phyloP scores from a whole-genome alignment of 2,797 vertebrate genomes.

The Micropoecilia bifurca region DNA sequence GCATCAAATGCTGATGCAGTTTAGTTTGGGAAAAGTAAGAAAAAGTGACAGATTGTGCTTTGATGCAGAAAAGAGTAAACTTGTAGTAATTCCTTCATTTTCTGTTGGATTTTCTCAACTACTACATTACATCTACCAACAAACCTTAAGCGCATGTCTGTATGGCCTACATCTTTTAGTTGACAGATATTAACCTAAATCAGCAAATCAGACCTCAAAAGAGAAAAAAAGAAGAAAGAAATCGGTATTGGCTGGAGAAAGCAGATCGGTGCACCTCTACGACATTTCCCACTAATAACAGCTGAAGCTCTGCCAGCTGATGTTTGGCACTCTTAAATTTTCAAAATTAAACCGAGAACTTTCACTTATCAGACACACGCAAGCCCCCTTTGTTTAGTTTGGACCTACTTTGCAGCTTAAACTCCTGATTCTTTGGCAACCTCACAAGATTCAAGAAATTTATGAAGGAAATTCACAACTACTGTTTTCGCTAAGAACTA shows the following conservation, averaged over 20 bases:
- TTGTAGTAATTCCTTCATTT: neutral
- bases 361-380: constrained; percentile 10
- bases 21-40: neutral
- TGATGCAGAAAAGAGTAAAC: neutral
- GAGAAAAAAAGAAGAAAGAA: neutral
- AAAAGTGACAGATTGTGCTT: neutral
- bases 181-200: neutral
- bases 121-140: neutral
- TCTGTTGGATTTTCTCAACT: neutral
- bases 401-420: constrained; percentile 46
- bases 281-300: constrained; percentile 12
- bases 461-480: constrained; percentile 24
- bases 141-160: neutral
- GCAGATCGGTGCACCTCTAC: neutral
- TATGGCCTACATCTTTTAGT: neutral
- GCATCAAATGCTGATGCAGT: neutral
- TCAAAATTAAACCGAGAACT: constrained; percentile 23
- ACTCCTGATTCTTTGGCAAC: constrained; percentile 61
- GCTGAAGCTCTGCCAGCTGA: constrained; percentile 22
- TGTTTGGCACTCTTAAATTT: constrained; percentile 47
- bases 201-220: neutral
- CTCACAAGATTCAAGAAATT: constrained; percentile 28
- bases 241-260: neutral
- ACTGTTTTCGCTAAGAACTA: constrained; percentile 20
- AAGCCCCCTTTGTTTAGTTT: constrained; percentile 20